Evolutionary conservation across 2,113 vertebrate species (phyloP).

Genomic region (Condylura cristata): DNA sequence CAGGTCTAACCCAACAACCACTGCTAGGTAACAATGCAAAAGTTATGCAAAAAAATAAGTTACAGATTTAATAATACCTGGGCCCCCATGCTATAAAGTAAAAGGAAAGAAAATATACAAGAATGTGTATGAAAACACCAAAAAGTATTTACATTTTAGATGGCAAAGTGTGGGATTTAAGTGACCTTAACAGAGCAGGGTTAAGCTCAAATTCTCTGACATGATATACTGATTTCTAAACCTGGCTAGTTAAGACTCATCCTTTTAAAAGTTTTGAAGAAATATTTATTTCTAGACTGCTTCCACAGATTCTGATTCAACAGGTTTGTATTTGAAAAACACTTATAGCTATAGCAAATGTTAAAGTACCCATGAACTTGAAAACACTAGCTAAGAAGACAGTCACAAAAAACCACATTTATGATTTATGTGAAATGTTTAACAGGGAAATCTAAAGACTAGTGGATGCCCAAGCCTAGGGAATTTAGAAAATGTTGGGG

Average conservation of each 20-base stretch:
- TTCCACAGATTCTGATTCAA: constrained; percentile 5
- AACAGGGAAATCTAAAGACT: not conserved
- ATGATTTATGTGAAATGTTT: constrained; percentile 11
- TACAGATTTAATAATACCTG: not conserved
- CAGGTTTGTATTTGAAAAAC: not conserved
- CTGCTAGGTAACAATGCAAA: not conserved
- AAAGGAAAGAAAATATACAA: not conserved
- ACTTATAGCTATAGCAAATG: not conserved
- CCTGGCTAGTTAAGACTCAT: not conserved
- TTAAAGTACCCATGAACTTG: not conserved
- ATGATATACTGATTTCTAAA: not conserved
- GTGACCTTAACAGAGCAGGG: not conserved
- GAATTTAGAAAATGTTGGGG: not conserved
- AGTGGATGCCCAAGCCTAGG: not conserved
- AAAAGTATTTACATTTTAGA: constrained; percentile 22
- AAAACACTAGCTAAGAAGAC: not conserved
- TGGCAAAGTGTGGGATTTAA: not conserved
- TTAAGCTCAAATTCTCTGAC: constrained; percentile 26
- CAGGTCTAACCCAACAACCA: not conserved
- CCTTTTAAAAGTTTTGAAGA: constrained; percentile 8
- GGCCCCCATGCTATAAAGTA: not conserved
- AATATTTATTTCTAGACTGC: not conserved
- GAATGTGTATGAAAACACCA: not conserved
- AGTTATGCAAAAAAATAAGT: not conserved
- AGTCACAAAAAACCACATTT: not conserved